Evolutionary conservation across 2,113 vertebrate genomes (phyloP), one percentile per base, ranked within the genome.

Genomic region (Vulpes ferrilata): DNA sequence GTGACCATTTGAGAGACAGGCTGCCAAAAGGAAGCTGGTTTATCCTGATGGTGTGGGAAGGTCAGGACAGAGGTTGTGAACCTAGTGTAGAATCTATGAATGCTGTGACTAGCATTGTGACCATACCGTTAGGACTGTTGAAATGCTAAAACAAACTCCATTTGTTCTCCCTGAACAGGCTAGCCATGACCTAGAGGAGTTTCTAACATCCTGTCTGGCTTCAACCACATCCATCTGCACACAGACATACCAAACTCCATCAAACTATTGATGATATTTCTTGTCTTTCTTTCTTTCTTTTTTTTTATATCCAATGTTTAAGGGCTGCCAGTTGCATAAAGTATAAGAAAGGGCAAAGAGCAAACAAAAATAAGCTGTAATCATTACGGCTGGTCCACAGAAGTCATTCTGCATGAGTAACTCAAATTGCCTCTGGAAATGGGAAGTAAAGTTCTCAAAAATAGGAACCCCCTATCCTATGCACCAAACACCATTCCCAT

Each of bases 81-180:
- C 51, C 71, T 59, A 13, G 48, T 62, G 76, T 27, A 35, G 74
- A 76, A 83, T 51, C 35, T 62, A 11, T 2, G 19, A 82, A 57
- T 17, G 19, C 38, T 0, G 0, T 3, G 3, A 32, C 0, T 5
- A 7, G 4, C 10, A 12, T 8, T 6, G 2, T 11, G 65, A n/a
- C 19, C 5, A 60, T 27, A 51, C 64, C 2, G 3, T 65, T 62
- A 69, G 19, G 57, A 15, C 22, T 5, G 13, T 43, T 57, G 71
- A 38, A 35, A 27, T 30, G 7, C 35, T 2, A 65, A 32, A 65
- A 65, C 27, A 15, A 16, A 53, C 15, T 43, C 15, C 6, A 74
- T 86, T 23, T 91, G 22, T 35, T 69, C 30, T 35, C 30, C 17
- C 23, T 51, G n/a, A 25, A 57, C 2, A 65, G 6, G 7, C 43